Base-by-base conservation (phyloP, 2,113 vertebrate genomes). In the Bagarius yarrelli region DNA sequence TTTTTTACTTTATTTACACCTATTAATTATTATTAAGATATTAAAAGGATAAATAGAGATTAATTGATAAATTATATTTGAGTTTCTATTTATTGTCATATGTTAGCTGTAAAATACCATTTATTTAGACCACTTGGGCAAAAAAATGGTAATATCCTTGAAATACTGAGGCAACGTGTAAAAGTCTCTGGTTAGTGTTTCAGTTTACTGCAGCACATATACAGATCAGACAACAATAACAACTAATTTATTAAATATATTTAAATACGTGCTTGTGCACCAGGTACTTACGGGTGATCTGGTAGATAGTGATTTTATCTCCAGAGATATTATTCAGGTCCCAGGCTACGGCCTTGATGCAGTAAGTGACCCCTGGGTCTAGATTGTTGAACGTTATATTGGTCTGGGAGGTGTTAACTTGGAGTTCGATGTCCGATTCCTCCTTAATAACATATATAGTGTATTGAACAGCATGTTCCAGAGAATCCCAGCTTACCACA, bases 281-380 rank as follows among this genome's bases (percentile, higher is more conserved):
- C 36, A 56, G 2, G 5, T 71, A 52, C 94, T 95, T 94, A 97
- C 96, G 94, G 90, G 95, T 98, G 87, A 96, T 95, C 91, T 98
- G 96, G 83, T 91, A 94, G 76, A 91, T 88, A 0, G 89, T 96
- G 87, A 89, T 84, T 82, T 95, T 94, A 69, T 97, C 95, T 77
- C 97, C 96, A 12, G 91, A 91, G 57, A 92, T 91, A 3, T 95
- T 92, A 21, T 92, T 90, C 8, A 89, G 67, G 77, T 95, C 95
- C 95, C 94, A 95, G 0, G 96, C 96, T 47, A 90, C 93, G 63
- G 89, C 93, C 84, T 95, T 96, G 86, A 97, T 93, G 27, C 91
- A 95, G 86, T 96, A 98, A 3, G 87, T 92, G 4, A 91, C 94
- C 84, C 97, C 96, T 0, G 94, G 83, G 19, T 95, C 90, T 8